These are phyloP conservation scores for Phallusia fumigata DNA, from an alignment of 23 tunicate genomes.

Conservation along the genomic window DNA sequence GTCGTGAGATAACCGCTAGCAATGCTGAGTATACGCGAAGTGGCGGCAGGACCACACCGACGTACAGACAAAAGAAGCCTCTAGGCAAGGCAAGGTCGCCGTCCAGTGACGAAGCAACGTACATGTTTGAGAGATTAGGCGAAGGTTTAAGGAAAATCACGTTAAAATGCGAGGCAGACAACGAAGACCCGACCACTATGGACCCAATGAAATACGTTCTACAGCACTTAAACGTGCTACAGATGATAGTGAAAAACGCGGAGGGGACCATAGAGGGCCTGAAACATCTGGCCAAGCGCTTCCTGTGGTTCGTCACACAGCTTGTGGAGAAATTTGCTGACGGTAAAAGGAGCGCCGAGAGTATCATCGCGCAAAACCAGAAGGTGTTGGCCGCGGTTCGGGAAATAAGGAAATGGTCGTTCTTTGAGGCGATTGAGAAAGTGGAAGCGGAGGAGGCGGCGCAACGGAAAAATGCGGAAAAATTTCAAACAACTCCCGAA, in stretches of 20 bases:
- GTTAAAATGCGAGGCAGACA: background rate
- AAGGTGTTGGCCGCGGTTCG: background rate
- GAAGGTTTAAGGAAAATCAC: background rate
- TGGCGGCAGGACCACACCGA: background rate
- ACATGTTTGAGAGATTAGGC: background rate
- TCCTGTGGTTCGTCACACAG: background rate
- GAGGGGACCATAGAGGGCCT: background rate
- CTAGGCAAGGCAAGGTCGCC: background rate
- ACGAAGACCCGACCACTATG: background rate
- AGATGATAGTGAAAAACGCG: background rate
- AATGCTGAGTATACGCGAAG: background rate
- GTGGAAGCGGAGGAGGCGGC: background rate
- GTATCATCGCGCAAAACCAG: background rate
- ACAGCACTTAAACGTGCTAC: background rate
- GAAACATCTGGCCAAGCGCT: background rate
- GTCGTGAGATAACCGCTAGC: background rate
- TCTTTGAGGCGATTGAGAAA: background rate
- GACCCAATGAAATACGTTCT: slow-evolving; percentile 12
- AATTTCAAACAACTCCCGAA: background rate
- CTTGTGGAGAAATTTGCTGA: background rate
- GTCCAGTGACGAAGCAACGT: background rate
- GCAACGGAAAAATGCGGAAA: background rate
- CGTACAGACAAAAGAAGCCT: background rate
- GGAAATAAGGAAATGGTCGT: background rate
- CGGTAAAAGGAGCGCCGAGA: background rate